These are phyloP conservation scores for Lasioglossum villosulum DNA, from an alignment of 2,888 invertebrate species.

Conservation along the genomic window DNA sequence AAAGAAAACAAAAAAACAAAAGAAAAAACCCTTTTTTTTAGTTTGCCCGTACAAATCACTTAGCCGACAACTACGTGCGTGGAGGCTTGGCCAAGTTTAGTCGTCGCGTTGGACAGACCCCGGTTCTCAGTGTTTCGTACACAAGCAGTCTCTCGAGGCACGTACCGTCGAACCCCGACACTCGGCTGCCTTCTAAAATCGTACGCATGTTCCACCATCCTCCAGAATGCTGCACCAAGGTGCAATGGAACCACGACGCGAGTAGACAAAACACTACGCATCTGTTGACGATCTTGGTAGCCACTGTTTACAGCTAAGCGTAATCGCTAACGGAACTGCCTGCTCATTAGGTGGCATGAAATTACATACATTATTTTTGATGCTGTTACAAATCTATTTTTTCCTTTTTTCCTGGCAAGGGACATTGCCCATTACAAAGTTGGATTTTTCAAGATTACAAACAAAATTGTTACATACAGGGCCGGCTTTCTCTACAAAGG, in stretches of 20 bases:
- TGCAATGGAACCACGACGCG: neutral
- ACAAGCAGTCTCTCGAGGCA: neutral
- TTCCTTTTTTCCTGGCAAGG: neutral
- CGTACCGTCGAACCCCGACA: neutral
- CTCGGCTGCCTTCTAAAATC: conserved; percentile 38
- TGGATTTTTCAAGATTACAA: neutral
- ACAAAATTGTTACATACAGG: too few relatives aligned
- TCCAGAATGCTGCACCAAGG: neutral
- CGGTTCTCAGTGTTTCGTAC: neutral
- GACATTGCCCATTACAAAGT: neutral
- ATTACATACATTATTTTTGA: neutral
- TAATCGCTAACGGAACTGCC: neutral
- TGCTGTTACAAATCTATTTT: neutral
- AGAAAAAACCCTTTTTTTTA: conserved; percentile 37
- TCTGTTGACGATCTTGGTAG: conserved; percentile 2
- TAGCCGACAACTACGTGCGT: conserved; percentile 45
- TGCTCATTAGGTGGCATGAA: neutral
- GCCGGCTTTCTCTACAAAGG: too few relatives aligned
- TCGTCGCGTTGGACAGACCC: conserved; percentile 33
- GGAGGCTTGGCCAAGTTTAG: conserved; percentile 62
- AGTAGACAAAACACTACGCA: conserved; percentile 8
- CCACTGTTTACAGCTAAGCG: neutral
- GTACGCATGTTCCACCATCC: conserved; percentile 18
- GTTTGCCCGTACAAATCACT: conserved; percentile 50
- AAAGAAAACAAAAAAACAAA: too few relatives aligned